Conservation (phyloP, 2,888 invertebrate species). For the Ormyrus pomaceus region DNA sequence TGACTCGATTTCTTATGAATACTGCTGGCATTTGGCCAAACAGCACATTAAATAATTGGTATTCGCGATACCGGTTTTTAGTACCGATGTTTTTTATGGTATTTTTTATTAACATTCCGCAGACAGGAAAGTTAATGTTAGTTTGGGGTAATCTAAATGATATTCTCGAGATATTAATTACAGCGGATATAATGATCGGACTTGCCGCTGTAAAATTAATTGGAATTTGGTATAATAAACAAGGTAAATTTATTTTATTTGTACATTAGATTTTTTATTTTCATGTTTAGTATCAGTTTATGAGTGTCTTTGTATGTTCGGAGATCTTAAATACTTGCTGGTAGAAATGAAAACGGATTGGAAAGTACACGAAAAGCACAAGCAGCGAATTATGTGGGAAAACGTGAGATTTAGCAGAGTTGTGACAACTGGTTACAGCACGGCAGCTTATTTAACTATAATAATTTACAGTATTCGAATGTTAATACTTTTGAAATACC, state of each 20-base stretch:
- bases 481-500: conserved; percentile 19
- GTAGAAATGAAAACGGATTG: conserved; percentile 27
- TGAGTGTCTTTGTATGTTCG: background rate
- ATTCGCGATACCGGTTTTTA: conserved; percentile 9
- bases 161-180: conserved; percentile 42
- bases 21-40: conserved; percentile 43
- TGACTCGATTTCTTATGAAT: conserved; percentile 25
- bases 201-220: conserved; percentile 30
- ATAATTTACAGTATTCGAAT: conserved; percentile 17
- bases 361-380: background rate
- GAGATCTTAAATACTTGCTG: conserved; percentile 45
- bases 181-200: conserved; percentile 23
- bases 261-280: background rate
- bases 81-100: conserved; percentile 38
- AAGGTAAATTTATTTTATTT: conserved; percentile 26
- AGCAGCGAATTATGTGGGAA: conserved; percentile 42
- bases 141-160: conserved; percentile 46
- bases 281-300: background rate
- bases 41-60: conserved; percentile 5
- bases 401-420: conserved; percentile 35
- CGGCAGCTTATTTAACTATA: conserved; percentile 23
- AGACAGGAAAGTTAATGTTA: conserved; percentile 40
- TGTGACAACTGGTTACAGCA: background rate
- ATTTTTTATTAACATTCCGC: conserved; percentile 46
- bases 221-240: conserved; percentile 36